Conservation (phyloP, 2,888 invertebrate genomes). For the Artemia sp. region DNA sequence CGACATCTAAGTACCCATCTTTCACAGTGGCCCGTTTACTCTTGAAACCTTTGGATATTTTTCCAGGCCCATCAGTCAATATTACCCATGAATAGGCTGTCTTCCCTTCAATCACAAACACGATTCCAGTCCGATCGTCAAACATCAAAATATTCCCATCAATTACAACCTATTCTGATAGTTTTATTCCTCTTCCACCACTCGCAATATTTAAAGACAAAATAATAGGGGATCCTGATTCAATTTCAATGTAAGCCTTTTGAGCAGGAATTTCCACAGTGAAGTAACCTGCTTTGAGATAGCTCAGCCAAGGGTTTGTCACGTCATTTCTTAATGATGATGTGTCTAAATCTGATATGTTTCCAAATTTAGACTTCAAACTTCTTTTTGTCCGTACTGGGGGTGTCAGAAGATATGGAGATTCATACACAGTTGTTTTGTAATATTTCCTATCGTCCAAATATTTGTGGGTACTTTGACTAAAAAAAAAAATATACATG, state of each 20-base stretch:
- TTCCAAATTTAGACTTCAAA: conserved; percentile 59
- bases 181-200: conserved; percentile 86
- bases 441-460: neutral
- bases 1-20: conserved; percentile 66
- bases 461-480: neutral
- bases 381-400: conserved; percentile 46
- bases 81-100: conserved; percentile 62
- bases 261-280: conserved; percentile 45
- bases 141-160: conserved; percentile 75
- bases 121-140: conserved; percentile 73
- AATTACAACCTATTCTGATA: conserved; percentile 83
- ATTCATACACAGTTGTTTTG: conserved; percentile 42
- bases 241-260: conserved; percentile 52
- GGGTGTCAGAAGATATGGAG: conserved; percentile 59
- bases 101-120: conserved; percentile 54
- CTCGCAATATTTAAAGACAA: conserved; percentile 55
- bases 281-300: conserved; percentile 60
- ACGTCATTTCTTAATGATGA: conserved; percentile 54
- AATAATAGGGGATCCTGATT: conserved; percentile 41
- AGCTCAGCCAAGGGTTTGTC: conserved; percentile 55
- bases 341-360: conserved; percentile 84
- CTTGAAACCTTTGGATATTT: conserved; percentile 62
- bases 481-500: neutral
- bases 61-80: conserved; percentile 74
- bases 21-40: conserved; percentile 93